Base-by-base conservation (phyloP, 2,888 invertebrate genomes). In the Cephus pulcher region DNA sequence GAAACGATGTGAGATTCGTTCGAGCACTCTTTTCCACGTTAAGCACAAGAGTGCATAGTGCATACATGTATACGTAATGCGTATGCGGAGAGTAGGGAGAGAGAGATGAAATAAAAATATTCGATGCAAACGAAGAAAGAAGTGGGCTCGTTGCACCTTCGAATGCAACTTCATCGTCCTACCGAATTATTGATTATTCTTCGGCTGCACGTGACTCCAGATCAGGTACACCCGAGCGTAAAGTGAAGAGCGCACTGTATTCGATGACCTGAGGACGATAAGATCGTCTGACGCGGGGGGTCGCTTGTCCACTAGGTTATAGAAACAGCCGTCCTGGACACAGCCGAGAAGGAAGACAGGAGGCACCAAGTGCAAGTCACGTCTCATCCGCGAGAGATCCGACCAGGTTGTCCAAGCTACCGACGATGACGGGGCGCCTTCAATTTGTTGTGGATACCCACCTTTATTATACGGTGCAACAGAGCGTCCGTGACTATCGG, bases 281-380 rank as follows among this genome's bases (percentile, higher is more conserved):
- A 82, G 86, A 89, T 89, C 89, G 83, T 89, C 86, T 90, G 91
- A 91, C 86, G 86, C 90, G 89, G 88, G 89, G 87, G 88, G 89
- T 87, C 89, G 88, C 79, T 79, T 73, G 11, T 74, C 75, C 33
- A 34, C n/a, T 3, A 34, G 68, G 74, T 32, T 77, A 80, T 77
- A 80, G 76, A 70, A 79, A 74, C 34, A 12, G 78, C 79, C 32
- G 70, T 33, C 70, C 70, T 70, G 32, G 30, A 81, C 83, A 84
- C 83, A 80, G 80, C 81, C 80, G 77, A 81, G 81, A 83, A 85
- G 81, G 81, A 82, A 82, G 82, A 83, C 83, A 78, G 76, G 79
- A 82, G 84, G 84, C 84, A 83, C 82, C 84, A 86, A 84, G 84
- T 84, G 83, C 82, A 84, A 86, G 85, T 86, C 85, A 80, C 80